phyloP scores from a whole-genome alignment of 2,888 invertebrate genomes.

The Monoplex corrugatus region DNA sequence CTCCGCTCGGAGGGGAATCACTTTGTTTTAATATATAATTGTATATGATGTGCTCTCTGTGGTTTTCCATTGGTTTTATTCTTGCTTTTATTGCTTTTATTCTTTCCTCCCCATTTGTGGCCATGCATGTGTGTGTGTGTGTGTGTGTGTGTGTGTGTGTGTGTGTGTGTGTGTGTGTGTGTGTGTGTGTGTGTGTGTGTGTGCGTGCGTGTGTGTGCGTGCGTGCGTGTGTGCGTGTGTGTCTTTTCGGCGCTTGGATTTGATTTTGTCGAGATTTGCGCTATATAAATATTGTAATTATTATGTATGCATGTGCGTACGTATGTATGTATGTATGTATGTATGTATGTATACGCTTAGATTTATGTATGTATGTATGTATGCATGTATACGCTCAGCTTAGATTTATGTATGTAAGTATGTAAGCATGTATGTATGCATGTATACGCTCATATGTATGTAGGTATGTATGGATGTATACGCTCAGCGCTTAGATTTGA shows the following conservation, averaged over 20 bases:
- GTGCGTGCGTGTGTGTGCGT: constrained; percentile 20
- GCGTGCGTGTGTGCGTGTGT: not conserved
- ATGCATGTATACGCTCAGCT: not conserved
- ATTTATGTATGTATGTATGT: not conserved
- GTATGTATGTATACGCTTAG: not conserved
- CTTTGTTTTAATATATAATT: too few species aligned
- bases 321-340: not conserved
- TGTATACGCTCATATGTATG: not conserved
- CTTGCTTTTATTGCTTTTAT: too few species aligned
- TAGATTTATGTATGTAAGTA: not conserved
- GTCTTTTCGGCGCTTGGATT: not conserved
- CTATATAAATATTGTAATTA: not conserved
- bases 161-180: not conserved
- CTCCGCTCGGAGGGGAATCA: too few species aligned
- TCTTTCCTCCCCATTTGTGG: too few species aligned
- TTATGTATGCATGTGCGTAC: too few species aligned
- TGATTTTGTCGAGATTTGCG: not conserved
- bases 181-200: constrained; percentile 23
- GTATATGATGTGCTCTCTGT: too few species aligned
- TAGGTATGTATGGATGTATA: not conserved
- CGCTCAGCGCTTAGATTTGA: not conserved
- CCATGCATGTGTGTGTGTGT: constrained; percentile 22
- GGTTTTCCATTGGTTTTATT: too few species aligned
- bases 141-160: not conserved
- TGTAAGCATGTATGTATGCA: not conserved